Evolutionary conservation across 2,797 vertebrate species (phyloP), one percentile per base, ranked within the genome.

Genomic region (Cossypha dichroa): DNA sequence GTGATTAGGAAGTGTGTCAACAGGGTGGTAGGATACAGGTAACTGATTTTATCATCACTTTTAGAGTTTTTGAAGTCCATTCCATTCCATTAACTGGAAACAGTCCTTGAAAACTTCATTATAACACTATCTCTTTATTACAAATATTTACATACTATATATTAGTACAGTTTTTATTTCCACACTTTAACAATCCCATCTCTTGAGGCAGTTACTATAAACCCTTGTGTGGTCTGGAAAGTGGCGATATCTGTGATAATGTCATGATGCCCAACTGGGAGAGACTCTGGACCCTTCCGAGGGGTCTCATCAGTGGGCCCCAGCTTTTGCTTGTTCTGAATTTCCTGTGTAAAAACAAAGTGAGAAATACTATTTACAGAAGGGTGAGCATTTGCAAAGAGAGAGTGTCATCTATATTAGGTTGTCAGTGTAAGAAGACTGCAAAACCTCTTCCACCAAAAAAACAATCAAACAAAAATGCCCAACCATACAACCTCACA

Each of bases 181-280:
- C 99, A 99, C 29, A 99, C 99, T 97, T 99, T 99, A 80, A 99
- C 99, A 48, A 99, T 99, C 26, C 99, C 99, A 88, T 99, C 99
- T 88, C 99, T 98, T 69, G 99, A 99, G 0, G 99, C 99, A 11
- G 99, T 99, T 76, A 99, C 99, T 85, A 99, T 99, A 98, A 99
- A 99, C 82, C 99, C 99, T 97, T 99, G 99, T 0, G 99, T 99
- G 22, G 99, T 99, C 98, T 99, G 99, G 95, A 99, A 99, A 77
- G 99, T 99, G 67, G 99, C 99, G 2, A 99, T 98, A 93, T 99
- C 99, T 0, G 99, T 99, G 97, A 99, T 99, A 94, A 99, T 99
- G 95, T 99, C 99, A 13, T 99, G 99, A 89, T 99, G 99, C 51
- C 99, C 99, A 1, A 99, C 98, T 0, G 99, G 99, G n/a, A 99